Percentiles rank a stretch among this genome's conserved stretches.
These are phyloP conservation scores for Cepaea hortensis DNA, from an alignment of 2,888 invertebrate genomes.

Conservation along the genomic window DNA sequence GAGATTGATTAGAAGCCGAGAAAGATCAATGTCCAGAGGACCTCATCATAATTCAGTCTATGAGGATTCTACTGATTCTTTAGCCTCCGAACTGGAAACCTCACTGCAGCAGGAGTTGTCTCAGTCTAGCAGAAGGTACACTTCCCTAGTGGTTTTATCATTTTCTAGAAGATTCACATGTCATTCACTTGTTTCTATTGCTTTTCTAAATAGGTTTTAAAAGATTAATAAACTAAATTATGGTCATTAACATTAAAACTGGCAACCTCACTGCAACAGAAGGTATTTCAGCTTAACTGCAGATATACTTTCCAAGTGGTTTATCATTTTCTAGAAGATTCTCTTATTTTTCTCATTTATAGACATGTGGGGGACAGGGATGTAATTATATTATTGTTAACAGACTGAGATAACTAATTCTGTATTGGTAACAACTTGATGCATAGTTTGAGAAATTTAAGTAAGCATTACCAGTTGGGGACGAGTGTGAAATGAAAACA, in stretches of 20 bases:
- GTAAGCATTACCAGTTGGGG: no score
- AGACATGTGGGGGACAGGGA: no score
- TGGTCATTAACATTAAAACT: slow-evolving; percentile 91
- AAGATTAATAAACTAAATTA: no score
- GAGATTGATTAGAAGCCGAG: slow-evolving; percentile 78
- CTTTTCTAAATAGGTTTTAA: no score
- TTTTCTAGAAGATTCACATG: background rate
- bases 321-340: background rate
- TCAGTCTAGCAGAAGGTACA: slow-evolving; percentile 67
- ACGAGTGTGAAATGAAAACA: no score
- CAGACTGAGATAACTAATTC: no score
- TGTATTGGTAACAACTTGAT: no score
- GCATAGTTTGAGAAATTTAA: no score
- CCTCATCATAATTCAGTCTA: slow-evolving; percentile 78
- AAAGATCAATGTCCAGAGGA: slow-evolving; percentile 85
- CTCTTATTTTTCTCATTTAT: no score
- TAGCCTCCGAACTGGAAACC: slow-evolving; percentile 92
- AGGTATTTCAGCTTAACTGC: slow-evolving; percentile 64
- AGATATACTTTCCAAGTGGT: slow-evolving; percentile 56
- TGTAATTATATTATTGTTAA: no score
- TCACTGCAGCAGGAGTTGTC: slow-evolving; percentile 70
- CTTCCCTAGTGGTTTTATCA: background rate
- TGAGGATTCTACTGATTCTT: slow-evolving; percentile 81
- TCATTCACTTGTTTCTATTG: no score
- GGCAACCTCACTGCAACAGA: slow-evolving; percentile 79